Evolutionary conservation across 2,888 invertebrate species (phyloP).

Genomic region (Monoplex corrugatus): DNA sequence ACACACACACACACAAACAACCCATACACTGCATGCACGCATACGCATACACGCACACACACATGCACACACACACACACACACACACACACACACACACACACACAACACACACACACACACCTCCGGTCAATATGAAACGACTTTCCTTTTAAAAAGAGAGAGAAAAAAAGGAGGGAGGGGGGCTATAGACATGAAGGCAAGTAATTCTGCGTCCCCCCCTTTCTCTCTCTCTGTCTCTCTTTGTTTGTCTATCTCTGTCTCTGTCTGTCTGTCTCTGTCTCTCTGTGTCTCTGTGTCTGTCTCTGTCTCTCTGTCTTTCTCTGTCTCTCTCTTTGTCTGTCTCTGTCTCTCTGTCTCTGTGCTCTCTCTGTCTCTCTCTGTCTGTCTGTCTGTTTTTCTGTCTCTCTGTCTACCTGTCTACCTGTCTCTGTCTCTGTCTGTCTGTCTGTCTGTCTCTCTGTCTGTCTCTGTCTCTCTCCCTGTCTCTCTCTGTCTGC

Average conservation of each 20-base stretch:
- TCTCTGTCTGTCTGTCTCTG: slow-evolving; percentile 36
- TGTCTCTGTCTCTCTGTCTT: slow-evolving; percentile 20
- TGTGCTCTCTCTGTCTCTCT: not conserved
- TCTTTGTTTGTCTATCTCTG: slow-evolving; percentile 46
- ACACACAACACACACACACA: not conserved
- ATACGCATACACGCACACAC: slow-evolving; percentile 26
- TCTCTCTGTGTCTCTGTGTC: not conserved
- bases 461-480: not conserved
- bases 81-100: not conserved
- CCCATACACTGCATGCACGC: no score
- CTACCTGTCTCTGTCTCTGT: not conserved
- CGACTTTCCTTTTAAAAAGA: not conserved
- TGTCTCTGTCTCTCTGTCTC: not conserved
- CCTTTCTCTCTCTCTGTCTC: slow-evolving; percentile 43
- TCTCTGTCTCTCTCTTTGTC: slow-evolving; percentile 15
- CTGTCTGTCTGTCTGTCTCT: not conserved
- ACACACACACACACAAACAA: slow-evolving; percentile 31
- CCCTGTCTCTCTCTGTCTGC: not conserved
- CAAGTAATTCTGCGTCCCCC: not conserved
- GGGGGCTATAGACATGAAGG: not conserved
- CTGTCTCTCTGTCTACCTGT: not conserved
- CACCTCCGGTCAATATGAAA: not conserved
- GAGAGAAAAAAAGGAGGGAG: not conserved
- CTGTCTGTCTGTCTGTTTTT: not conserved
- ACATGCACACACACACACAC: no score